Evolutionary conservation across 2,113 vertebrate species (phyloP), one percentile per base, ranked within the genome.

Genomic region (Illadopsis cleaveri): DNA sequence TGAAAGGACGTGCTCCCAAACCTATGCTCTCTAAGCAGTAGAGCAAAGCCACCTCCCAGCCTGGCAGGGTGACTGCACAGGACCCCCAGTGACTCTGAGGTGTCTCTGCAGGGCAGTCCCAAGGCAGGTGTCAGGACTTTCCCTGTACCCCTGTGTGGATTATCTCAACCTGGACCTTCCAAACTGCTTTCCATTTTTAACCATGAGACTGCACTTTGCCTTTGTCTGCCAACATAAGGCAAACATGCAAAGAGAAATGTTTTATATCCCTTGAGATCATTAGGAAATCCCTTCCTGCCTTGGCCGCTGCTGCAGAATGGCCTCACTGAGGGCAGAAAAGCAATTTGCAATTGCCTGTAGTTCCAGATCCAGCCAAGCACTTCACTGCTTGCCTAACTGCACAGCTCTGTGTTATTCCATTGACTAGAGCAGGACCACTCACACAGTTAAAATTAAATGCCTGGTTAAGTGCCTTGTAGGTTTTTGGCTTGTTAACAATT

Each of bases 401-500:
- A 51, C 48, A 70, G 89, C 48, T 84, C 86, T 44, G 54, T 72
- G 88, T 71, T 90, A 78, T 58, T 56, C 60, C 77, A 92, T 7
- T 56, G 72, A 78, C 82, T 88, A 3, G 1, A 64, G 75, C 82
- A 76, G 37, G 66, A 57, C 47, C 58, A 44, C 68, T 96, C 64
- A 69, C 82, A 56, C 9, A 35, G 57, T 76, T 81, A 64, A 81
- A 95, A 88, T 92, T 89, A 92, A 95, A 86, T 81, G 61, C 69
- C 86, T 75, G 1, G 70, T 86, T 87, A 94, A 93, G 84, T 54
- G 53, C 86, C 78, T 91, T 76, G 77, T n/a, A 86, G 86, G 86
- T 68, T 84, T 93, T 75, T 75, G 73, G 73, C 70, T 96, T 64
- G 72, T 89, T 92, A 91, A 86, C 65, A 79, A 89, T 72, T 87